Evolutionary conservation across 2,797 vertebrate species (phyloP).

Genomic region (Chaenodraco wilsoni): DNA sequence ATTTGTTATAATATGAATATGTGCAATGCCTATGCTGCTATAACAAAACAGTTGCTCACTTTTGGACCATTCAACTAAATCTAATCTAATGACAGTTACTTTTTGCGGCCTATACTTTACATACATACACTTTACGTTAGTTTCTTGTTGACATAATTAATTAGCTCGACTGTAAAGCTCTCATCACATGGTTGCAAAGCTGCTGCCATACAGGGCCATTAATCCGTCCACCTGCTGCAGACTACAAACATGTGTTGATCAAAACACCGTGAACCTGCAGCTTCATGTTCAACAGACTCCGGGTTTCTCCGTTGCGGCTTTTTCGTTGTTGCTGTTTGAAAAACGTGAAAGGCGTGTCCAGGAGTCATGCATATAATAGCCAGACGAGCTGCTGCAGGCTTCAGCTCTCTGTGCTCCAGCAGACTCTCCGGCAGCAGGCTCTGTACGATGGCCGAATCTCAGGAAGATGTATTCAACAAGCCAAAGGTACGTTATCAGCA

Average conservation of each 20-base stretch:
- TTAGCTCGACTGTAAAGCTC: slow-evolving; percentile 62
- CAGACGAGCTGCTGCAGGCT: slow-evolving; percentile 7
- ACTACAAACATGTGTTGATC: not conserved
- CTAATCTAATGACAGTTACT: too few relatives aligned
- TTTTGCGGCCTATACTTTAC: too few relatives aligned
- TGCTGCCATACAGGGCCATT: slow-evolving; percentile 41
- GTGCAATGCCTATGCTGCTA: too few relatives aligned
- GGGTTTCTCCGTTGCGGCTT: not conserved
- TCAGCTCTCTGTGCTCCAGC: slow-evolving; percentile 39
- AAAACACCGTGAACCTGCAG: not conserved
- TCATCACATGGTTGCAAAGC: slow-evolving; percentile 72
- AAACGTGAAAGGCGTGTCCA: slow-evolving; percentile 63
- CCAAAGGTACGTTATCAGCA: slow-evolving; percentile 75
- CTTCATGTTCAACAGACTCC: not conserved
- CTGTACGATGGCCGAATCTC: slow-evolving; percentile 67
- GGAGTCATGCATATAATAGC: slow-evolving; percentile 51
- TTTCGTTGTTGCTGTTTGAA: not conserved
- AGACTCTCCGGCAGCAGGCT: slow-evolving; percentile 14
- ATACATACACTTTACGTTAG: accelerated
- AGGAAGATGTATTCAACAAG: slow-evolving; percentile 72
- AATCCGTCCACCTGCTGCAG: slow-evolving; percentile 48
- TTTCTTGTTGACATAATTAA: slow-evolving; percentile 37
- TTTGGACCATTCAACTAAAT: too few relatives aligned
- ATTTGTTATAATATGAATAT: too few relatives aligned
- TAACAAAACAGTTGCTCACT: too few relatives aligned